Evolutionary conservation across 2,888 invertebrate species (phyloP).

Genomic region (Tinea trinotella): DNA sequence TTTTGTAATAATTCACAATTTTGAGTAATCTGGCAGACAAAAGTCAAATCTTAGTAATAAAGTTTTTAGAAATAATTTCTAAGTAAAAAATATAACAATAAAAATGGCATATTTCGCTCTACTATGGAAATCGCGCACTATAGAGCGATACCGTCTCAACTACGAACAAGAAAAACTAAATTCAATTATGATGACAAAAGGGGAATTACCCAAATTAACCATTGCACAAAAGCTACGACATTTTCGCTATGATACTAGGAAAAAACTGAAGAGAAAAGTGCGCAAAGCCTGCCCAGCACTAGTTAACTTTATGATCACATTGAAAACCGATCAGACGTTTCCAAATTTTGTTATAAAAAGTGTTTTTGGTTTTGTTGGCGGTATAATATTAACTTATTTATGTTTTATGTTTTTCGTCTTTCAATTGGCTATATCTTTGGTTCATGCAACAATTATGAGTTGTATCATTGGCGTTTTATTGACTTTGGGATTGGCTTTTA

Average conservation of each 20-base stretch:
- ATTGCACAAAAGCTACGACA: slow-evolving; percentile 61
- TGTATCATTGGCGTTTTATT: slow-evolving; percentile 74
- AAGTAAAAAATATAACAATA: too few relatives aligned
- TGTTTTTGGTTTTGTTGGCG: slow-evolving; percentile 75
- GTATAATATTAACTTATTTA: slow-evolving; percentile 75
- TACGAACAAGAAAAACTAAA: slow-evolving; percentile 73
- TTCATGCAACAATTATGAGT: slow-evolving; percentile 74
- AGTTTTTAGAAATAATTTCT: too few relatives aligned
- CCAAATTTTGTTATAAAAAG: slow-evolving; percentile 76
- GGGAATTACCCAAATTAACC: slow-evolving; percentile 49
- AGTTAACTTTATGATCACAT: slow-evolving; percentile 39
- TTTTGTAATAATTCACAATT: too few relatives aligned
- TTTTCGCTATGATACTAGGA: slow-evolving; percentile 48
- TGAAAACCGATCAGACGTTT: slow-evolving; percentile 60
- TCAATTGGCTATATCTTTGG: slow-evolving; percentile 74
- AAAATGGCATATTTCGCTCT: slow-evolving; percentile 72
- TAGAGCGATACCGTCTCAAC: slow-evolving; percentile 57
- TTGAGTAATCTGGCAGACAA: too few relatives aligned
- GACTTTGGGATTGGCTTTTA: slow-evolving; percentile 79
- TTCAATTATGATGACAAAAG: slow-evolving; percentile 57
- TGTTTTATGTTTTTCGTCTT: slow-evolving; percentile 79
- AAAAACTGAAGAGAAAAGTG: slow-evolving; percentile 46
- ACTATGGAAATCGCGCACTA: slow-evolving; percentile 66
- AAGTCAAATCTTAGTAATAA: too few relatives aligned
- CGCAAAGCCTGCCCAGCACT: slow-evolving; percentile 46